Percentiles rank a stretch among this genome's conserved stretches.
phyloP scores from a whole-genome alignment of 2,113 vertebrate species.

The Pagrus major region DNA sequence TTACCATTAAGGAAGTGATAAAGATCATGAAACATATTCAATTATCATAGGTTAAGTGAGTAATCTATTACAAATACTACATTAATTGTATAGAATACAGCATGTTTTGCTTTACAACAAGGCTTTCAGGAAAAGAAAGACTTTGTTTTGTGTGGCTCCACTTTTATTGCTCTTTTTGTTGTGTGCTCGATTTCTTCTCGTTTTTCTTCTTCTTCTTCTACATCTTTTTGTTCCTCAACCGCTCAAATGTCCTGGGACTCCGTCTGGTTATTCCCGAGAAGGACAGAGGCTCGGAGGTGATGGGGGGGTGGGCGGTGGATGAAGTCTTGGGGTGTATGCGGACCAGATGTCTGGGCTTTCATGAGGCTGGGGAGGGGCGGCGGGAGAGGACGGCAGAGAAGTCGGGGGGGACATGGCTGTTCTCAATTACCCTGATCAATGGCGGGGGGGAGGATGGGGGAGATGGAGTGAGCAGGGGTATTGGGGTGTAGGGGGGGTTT shows the following conservation, averaged over 20 bases:
- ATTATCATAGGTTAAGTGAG: not conserved
- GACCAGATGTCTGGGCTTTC: slow-evolving; percentile 90
- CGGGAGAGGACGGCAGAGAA: slow-evolving; percentile 48
- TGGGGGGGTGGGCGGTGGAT: slow-evolving; percentile 47
- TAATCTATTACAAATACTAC: not conserved
- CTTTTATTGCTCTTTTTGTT: slow-evolving; percentile 15
- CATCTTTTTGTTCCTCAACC: slow-evolving; percentile 48
- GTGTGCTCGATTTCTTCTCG: not conserved
- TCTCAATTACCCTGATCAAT: slow-evolving; percentile 94
- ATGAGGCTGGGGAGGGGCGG: slow-evolving; percentile 64
- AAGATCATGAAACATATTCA: not conserved
- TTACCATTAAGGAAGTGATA: not conserved
- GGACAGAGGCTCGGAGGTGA: slow-evolving; percentile 72
- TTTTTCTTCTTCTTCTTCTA: slow-evolving; percentile 5
- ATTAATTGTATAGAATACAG: not conserved
- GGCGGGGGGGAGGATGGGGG: slow-evolving; percentile 35
- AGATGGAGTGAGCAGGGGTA: slow-evolving; percentile 38
- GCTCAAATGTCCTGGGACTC: slow-evolving; percentile 72
- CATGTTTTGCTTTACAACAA: slow-evolving; percentile 3
- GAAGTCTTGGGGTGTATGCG: slow-evolving; percentile 84
- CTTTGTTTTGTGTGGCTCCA: not conserved
- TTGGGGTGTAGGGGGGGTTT: not conserved
- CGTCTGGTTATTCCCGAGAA: slow-evolving; percentile 69
- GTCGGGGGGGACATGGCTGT: slow-evolving; percentile 82
- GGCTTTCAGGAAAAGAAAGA: not conserved